Conservation (phyloP, 2,113 vertebrate genomes). For the Hemicordylus capensis region DNA sequence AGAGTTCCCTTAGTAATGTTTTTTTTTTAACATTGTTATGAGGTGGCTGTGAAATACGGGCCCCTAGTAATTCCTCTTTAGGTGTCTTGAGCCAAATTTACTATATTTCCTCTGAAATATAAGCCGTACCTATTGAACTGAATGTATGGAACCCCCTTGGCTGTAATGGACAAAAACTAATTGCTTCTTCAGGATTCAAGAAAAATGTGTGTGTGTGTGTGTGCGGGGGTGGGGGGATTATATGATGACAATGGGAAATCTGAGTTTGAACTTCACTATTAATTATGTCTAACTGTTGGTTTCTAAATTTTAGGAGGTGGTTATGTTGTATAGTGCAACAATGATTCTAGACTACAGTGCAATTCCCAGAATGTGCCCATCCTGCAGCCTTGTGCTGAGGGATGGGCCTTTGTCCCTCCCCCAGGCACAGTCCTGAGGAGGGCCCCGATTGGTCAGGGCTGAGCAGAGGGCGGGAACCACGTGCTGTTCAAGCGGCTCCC, state of each 20-base stretch:
- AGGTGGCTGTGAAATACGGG: neutral
- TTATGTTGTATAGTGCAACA: neutral
- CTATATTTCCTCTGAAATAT: neutral
- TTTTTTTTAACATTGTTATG: neutral
- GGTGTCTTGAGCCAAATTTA: neutral
- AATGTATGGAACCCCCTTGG: neutral
- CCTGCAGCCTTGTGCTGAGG: too few species aligned
- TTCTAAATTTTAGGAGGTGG: neutral
- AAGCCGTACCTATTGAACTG: neutral
- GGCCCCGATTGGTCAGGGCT: too few species aligned
- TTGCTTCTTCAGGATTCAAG: neutral
- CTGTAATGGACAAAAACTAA: neutral
- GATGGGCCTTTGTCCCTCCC: too few species aligned
- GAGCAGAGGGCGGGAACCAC: too few species aligned
- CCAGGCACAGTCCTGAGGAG: too few species aligned
- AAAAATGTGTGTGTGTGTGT: too few species aligned
- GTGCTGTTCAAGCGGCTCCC: too few species aligned
- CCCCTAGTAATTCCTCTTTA: neutral
- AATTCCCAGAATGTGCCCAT: too few species aligned
- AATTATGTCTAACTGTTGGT: neutral
- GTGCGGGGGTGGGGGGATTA: too few species aligned
- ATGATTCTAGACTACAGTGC: too few species aligned
- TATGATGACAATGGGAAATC: neutral
- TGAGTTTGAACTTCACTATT: neutral
- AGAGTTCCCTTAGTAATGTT: constrained; percentile 3